Percentiles rank a stretch among this genome's conserved stretches.
Conservation (phyloP, 2,113 vertebrate species). For the Heterotis niloticus region DNA sequence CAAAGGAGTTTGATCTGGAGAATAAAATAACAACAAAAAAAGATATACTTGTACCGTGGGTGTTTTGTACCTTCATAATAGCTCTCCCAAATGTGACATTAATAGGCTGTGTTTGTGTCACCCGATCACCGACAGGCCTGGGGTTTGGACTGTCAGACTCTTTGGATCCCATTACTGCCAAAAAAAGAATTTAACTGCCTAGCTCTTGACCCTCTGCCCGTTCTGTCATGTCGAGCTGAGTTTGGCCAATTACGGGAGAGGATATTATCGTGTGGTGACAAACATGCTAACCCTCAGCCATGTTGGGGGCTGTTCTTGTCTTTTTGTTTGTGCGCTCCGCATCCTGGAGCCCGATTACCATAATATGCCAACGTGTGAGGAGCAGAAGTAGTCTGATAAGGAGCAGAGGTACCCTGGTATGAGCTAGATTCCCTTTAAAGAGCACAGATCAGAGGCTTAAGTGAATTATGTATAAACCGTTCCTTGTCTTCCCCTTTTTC, state of each 20-base stretch:
- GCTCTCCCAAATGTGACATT: conserved; percentile 25
- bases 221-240: conserved; percentile 18
- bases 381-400: conserved; percentile 26
- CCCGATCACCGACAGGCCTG: conserved; percentile 9
- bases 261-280: conserved; percentile 14
- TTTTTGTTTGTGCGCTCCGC: neutral
- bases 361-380: conserved; percentile 18
- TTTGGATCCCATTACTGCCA: conserved; percentile 34
- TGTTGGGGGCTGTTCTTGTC: neutral
- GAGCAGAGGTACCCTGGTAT: conserved; percentile 16
- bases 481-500: neutral
- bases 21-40: too few species aligned
- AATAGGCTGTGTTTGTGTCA: conserved; percentile 34
- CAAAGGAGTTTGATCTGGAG: neutral
- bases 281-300: neutral
- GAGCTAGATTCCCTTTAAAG: conserved; percentile 27
- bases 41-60: neutral
- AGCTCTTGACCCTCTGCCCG: conserved; percentile 32
- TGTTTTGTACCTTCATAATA: neutral
- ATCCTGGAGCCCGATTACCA: conserved; percentile 33
- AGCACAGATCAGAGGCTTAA: conserved; percentile 36
- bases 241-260: conserved; percentile 35
- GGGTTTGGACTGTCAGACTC: conserved; percentile 21
- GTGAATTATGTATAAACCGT: conserved; percentile 31
- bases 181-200: conserved; percentile 38